phyloP scores from a whole-genome alignment of 2,888 invertebrate genomes.

The Anagyrus pseudococci region DNA sequence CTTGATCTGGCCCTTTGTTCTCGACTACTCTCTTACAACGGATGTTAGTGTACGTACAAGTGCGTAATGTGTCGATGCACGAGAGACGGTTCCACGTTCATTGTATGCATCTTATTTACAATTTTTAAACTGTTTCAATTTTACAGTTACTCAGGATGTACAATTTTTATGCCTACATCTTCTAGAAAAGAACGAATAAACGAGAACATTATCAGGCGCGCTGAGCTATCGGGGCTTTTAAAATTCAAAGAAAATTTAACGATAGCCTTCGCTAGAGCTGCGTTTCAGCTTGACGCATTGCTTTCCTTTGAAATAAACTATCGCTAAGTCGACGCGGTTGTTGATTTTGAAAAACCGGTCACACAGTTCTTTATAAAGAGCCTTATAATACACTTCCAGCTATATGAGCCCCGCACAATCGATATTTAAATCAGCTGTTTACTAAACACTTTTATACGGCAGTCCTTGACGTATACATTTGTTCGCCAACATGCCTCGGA shows the following conservation, averaged over 20 bases:
- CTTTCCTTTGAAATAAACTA: slow-evolving; percentile 15
- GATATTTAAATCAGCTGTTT: slow-evolving; percentile 19
- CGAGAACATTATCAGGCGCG: not conserved
- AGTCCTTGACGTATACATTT: slow-evolving; percentile 12
- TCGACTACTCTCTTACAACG: too few relatives aligned
- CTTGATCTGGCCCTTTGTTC: too few relatives aligned
- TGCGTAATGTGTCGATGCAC: too few relatives aligned
- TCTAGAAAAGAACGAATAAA: too few relatives aligned
- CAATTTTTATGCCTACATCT: too few relatives aligned
- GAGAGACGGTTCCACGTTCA: too few relatives aligned
- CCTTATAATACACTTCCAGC: slow-evolving; percentile 6
- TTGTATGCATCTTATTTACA: too few relatives aligned
- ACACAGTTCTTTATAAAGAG: slow-evolving; percentile 8
- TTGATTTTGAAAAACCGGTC: slow-evolving; percentile 23
- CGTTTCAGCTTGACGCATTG: not conserved
- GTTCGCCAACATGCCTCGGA: slow-evolving; percentile 9
- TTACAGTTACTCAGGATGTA: too few relatives aligned
- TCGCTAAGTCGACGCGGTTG: not conserved
- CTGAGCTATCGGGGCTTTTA: not conserved
- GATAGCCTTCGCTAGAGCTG: not conserved
- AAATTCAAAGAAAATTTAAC: not conserved
- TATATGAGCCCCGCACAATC: slow-evolving; percentile 8
- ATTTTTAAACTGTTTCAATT: too few relatives aligned
- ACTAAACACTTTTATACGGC: slow-evolving; percentile 22
- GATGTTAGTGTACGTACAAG: too few relatives aligned